Percentiles rank a stretch among this genome's conserved stretches.
These are phyloP conservation scores for Diabrotica virgifera DNA, from an alignment of 1,140 invertebrate species.

Conservation along the genomic window DNA sequence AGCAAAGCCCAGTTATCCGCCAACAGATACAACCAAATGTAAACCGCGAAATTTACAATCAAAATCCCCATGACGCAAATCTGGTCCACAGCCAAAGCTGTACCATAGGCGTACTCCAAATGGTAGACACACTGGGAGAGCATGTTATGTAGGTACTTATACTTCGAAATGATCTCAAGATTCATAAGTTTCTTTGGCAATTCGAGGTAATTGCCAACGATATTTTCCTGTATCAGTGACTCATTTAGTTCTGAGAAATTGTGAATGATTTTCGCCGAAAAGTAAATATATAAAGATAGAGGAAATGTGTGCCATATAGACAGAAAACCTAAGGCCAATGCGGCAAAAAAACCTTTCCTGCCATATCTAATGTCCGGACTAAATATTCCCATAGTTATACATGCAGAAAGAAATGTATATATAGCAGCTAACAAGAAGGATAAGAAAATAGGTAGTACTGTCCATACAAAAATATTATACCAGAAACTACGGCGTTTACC, in stretches of 20 bases:
- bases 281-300: slow-evolving; percentile 25
- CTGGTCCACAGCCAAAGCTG: slow-evolving; percentile 27
- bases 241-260: slow-evolving; percentile 30
- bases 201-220: slow-evolving; percentile 13
- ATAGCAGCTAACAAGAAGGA: neutral
- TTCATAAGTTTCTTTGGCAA: slow-evolving; percentile 12
- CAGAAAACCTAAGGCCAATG: slow-evolving; percentile 22
- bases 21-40: slow-evolving; percentile 8
- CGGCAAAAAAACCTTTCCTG: neutral
- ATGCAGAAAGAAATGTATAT: neutral
- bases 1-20: slow-evolving; percentile 13
- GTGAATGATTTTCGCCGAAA: slow-evolving; percentile 23
- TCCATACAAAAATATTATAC: neutral
- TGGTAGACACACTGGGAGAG: slow-evolving; percentile 23
- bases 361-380: neutral
- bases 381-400: slow-evolving; percentile 14
- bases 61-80: slow-evolving; percentile 26
- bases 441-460: slow-evolving; percentile 10
- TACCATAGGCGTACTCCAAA: slow-evolving; percentile 28
- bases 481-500: neutral
- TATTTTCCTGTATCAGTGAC: slow-evolving; percentile 13
- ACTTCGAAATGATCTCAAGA: slow-evolving; percentile 14
- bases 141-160: slow-evolving; percentile 29
- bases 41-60: slow-evolving; percentile 20
- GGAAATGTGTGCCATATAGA: slow-evolving; percentile 27